A percentile compares a stretch with the other conserved stretches of the same genome.
Conservation (phyloP, 2,113 vertebrate genomes). For the Phrynocephalus versicolor region DNA sequence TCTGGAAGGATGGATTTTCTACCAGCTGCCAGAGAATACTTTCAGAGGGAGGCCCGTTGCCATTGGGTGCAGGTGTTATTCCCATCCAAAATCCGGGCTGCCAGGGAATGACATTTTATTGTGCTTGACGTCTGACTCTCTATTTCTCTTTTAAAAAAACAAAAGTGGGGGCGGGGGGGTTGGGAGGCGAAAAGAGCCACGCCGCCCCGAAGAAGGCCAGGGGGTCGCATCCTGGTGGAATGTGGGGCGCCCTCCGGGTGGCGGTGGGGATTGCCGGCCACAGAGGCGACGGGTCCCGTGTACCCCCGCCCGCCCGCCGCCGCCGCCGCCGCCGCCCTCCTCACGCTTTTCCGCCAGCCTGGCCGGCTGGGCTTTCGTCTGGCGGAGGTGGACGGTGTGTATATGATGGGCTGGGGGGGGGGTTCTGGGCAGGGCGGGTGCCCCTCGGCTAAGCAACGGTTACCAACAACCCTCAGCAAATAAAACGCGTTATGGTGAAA, state of each 20-base stretch:
- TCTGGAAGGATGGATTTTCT: not conserved
- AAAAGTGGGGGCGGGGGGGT: too few relatives aligned
- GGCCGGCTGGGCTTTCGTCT: constrained; percentile 12
- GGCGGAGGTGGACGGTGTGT: constrained; percentile 52
- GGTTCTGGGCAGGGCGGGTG: constrained; percentile 22
- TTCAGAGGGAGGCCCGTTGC: rapidly evolving
- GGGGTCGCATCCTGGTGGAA: rapidly evolving
- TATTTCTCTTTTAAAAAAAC: too few relatives aligned
- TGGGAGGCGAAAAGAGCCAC: not conserved
- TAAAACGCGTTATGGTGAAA: constrained; percentile 58
- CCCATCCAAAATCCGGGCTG: rapidly evolving
- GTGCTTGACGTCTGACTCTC: not conserved
- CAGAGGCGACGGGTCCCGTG: too few relatives aligned
- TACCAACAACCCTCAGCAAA: constrained; percentile 71
- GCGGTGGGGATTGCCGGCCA: too few relatives aligned
- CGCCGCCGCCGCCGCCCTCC: too few relatives aligned
- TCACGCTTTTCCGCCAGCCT: not conserved
- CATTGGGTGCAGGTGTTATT: not conserved
- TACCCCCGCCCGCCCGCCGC: too few relatives aligned
- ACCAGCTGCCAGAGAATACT: rapidly evolving
- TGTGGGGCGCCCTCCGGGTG: rapidly evolving
- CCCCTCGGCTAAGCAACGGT: constrained; percentile 66
- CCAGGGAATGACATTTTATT: rapidly evolving
- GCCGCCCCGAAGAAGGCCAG: too few relatives aligned
- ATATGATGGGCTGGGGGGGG: too few relatives aligned